Evolutionary conservation across 2,888 invertebrate species (phyloP).

Genomic region (Tortrix viridana): DNA sequence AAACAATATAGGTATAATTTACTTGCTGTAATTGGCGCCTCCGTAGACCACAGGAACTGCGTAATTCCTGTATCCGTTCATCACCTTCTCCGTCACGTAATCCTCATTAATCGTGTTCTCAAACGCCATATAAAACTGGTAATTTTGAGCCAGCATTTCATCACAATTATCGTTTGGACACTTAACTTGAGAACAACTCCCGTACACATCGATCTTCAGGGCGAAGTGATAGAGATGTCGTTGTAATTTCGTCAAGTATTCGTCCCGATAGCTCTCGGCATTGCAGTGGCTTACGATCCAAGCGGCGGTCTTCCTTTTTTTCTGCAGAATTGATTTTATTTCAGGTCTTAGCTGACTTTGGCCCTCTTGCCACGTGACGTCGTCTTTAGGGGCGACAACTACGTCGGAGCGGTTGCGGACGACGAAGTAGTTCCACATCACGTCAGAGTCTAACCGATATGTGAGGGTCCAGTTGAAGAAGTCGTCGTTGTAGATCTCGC

Average conservation of each 20-base stretch:
- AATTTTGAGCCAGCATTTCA: constrained; percentile 54
- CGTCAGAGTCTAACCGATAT: constrained; percentile 61
- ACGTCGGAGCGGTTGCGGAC: constrained; percentile 51
- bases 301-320: constrained; percentile 59
- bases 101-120: constrained; percentile 64
- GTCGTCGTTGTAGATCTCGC: constrained; percentile 56
- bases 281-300: constrained; percentile 61
- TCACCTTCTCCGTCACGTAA: constrained; percentile 65
- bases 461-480: constrained; percentile 70
- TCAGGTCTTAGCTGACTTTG: constrained; percentile 40
- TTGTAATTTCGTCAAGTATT: constrained; percentile 56
- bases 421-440: constrained; percentile 59
- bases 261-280: constrained; percentile 50
- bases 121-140: constrained; percentile 67
- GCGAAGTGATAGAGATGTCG: constrained; percentile 58
- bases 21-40: constrained; percentile 84
- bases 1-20: constrained; percentile 14
- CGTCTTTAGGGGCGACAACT: constrained; percentile 55
- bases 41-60: constrained; percentile 88
- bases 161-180: constrained; percentile 51
- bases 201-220: constrained; percentile 59
- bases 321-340: constrained; percentile 49
- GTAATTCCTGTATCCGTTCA: constrained; percentile 80
- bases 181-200: constrained; percentile 49
- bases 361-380: constrained; percentile 48